Conservation (phyloP, 1,140 invertebrate genomes). For the Episyrphus balteatus region DNA sequence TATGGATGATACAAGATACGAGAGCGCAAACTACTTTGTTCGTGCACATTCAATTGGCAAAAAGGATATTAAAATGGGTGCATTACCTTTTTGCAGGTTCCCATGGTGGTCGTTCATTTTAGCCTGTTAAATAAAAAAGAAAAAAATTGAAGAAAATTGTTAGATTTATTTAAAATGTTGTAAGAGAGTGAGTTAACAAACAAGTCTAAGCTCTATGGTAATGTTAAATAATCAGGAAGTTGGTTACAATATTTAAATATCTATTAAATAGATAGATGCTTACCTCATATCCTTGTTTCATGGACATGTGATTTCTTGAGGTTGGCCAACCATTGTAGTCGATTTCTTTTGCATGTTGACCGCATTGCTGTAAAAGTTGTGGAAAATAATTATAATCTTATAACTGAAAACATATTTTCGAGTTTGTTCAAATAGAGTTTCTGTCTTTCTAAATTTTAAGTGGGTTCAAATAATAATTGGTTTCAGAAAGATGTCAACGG, state of each 20-base stretch:
- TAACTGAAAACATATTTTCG: no score
- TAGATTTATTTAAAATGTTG: constrained; percentile 3
- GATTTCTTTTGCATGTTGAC: constrained; percentile 44
- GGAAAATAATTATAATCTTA: no score
- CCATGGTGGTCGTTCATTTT: constrained; percentile 46
- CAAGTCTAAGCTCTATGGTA: no score
- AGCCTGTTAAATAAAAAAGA: constrained; percentile 38
- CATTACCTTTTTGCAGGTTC: constrained; percentile 36
- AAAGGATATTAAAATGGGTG: not conserved
- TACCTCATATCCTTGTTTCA: constrained; percentile 54
- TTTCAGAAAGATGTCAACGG: no score
- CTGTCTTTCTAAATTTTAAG: no score
- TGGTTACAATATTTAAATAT: no score
- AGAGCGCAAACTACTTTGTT: no score
- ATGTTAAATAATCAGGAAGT: no score
- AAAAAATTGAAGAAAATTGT: constrained; percentile 2
- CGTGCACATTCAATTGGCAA: no score
- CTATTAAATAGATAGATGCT: constrained; percentile 10
- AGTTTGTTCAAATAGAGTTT: no score
- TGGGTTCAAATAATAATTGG: no score
- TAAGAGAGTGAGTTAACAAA: no score
- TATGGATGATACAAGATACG: not conserved
- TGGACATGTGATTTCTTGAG: constrained; percentile 46
- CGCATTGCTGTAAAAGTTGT: constrained; percentile 15
- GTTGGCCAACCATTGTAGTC: constrained; percentile 51